Evolutionary conservation across 2,113 vertebrate species (phyloP).

Genomic region (Pyxicephalus adspersus): DNA sequence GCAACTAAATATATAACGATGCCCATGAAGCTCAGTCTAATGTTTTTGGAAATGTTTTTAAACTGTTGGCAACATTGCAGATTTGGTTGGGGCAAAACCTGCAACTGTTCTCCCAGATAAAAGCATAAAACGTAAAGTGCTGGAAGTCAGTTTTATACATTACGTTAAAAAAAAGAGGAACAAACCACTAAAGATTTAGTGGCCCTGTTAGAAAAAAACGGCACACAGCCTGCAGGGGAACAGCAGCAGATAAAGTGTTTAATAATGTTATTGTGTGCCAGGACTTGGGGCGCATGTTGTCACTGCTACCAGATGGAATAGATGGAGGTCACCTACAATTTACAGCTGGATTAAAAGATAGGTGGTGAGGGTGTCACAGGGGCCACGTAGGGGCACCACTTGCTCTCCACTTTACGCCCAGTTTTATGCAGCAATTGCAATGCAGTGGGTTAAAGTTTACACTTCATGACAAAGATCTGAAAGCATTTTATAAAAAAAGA

Average conservation of each 20-base stretch:
- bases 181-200: neutral
- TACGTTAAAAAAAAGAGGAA: neutral
- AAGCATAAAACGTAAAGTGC: no score
- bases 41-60: no score
- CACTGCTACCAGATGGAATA: neutral
- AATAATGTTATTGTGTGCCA: constrained; percentile 30
- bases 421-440: neutral
- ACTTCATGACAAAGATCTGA: constrained; percentile 4
- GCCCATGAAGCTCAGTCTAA: no score
- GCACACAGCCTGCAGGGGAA: neutral
- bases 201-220: neutral
- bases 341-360: neutral
- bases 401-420: neutral
- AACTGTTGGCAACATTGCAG: no score
- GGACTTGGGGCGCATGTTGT: neutral
- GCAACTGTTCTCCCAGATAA: no score
- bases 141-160: no score
- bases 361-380: neutral
- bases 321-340: constrained; percentile 5
- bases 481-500: neutral
- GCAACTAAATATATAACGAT: no score
- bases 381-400: neutral
- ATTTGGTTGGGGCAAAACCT: no score
- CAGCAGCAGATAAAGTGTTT: constrained; percentile 24
- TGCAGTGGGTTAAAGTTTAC: neutral